Conservation (phyloP, 2,113 vertebrate species). For the Uria aalge region DNA sequence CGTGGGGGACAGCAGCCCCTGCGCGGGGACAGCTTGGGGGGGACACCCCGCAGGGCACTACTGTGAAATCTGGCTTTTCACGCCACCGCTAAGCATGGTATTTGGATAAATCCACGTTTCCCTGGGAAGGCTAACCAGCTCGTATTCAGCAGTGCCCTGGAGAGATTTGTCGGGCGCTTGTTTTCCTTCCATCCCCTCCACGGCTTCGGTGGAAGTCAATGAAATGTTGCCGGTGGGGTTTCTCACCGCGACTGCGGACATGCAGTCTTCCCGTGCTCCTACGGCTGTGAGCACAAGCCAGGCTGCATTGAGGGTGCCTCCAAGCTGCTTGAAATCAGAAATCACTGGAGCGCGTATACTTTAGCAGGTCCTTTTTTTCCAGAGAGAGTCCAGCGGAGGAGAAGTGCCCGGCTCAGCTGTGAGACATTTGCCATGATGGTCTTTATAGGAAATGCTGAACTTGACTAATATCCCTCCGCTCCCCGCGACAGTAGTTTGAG, state of each 20-base stretch:
- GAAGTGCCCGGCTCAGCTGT: neutral
- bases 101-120: neutral
- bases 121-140: neutral
- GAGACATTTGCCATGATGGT: neutral
- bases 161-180: neutral
- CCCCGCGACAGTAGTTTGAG: neutral
- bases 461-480: neutral
- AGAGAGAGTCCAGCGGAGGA: neutral
- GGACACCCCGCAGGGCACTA: accelerated
- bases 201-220: neutral
- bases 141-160: accelerated
- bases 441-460: neutral
- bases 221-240: neutral
- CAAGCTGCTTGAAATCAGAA: neutral
- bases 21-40: accelerated
- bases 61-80: neutral
- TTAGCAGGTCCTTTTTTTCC: neutral
- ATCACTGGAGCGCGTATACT: neutral
- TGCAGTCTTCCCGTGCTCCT: neutral
- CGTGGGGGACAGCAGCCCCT: neutral
- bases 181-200: neutral
- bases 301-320: neutral
- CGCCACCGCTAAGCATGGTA: accelerated
- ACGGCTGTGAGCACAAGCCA: neutral
- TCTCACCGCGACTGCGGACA: neutral